Conservation (phyloP, 2,888 invertebrate species). For the Coecobrya sp. region DNA sequence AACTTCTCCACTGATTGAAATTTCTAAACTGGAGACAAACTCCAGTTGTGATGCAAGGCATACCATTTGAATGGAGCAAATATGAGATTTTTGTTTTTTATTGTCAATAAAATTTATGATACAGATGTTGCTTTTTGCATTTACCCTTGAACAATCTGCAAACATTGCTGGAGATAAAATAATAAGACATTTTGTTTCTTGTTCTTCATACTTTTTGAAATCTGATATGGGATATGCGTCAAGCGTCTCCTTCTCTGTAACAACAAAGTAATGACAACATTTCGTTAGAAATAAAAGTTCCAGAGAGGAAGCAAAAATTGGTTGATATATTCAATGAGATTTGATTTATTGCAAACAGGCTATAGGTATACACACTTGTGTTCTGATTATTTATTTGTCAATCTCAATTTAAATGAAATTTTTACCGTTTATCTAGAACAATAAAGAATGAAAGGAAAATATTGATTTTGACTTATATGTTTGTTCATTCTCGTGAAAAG, state of each 20-base stretch:
- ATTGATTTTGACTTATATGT: neutral
- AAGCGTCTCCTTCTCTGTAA: neutral
- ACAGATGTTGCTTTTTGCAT: constrained; percentile 25
- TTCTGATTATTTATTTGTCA: neutral
- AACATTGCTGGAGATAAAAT: constrained; percentile 2
- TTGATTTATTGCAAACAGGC: neutral
- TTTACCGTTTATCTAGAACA: neutral
- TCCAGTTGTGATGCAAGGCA: neutral
- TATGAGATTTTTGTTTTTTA: constrained; percentile 36
- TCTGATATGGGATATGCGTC: neutral
- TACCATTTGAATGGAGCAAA: neutral
- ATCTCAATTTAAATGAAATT: neutral
- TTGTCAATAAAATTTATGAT: constrained; percentile 43
- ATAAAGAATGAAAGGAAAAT: neutral
- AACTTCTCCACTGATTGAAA: neutral
- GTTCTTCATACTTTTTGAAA: neutral
- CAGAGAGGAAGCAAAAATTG: neutral
- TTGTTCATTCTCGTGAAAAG: neutral
- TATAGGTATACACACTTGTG: neutral
- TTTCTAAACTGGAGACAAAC: neutral
- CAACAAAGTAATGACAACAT: constrained; percentile 27
- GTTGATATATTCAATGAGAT: neutral
- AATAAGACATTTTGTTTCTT: neutral
- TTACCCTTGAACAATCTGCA: constrained; percentile 43
- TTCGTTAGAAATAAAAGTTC: constrained; percentile 11